Evolutionary conservation across 2,797 vertebrate genomes (phyloP), one percentile per base, ranked within the genome.

Genomic region (Pangasius larnaudii): DNA sequence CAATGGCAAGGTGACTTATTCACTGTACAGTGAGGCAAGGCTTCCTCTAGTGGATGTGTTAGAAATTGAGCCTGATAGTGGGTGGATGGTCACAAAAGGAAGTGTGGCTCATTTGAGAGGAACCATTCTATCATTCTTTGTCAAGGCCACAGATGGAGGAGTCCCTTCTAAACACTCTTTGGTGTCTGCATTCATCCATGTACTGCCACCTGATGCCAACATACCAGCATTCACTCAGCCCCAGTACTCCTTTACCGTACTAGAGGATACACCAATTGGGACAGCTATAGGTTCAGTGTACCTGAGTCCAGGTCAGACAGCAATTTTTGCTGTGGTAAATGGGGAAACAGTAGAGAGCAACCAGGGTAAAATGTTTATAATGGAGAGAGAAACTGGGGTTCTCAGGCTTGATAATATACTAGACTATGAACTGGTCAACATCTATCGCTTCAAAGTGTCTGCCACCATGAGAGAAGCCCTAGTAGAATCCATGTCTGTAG

Each of bases 191-290:
- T 97, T 97, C 90, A 97, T 99, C 89, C 97, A 99, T 79, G 97
- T 99, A 7, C 97, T 99, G 84, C 97, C 97, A 39, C 95, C 96
- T 3, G 98, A 98, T 69, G 96, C 97, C 0, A 94, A 95, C 5
- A 95, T 99, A 56, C 98, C 98, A 0, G 97, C 97, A 61, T 99
- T 99, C 95, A 98, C 97, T 91, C 98, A 99, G 91, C 98, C 98
- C 27, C 96, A 99, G 87, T 99, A 99, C 91, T 98, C 97, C 0
- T 99, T 98, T 93, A 98, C 98, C 69, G 96, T 98, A 80, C 95
- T 97, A 0, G 98, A 99, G 92, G 97, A 99, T 92, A 97, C 97
- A 33, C 95, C 96, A 0, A 95, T 96, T 14, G 98, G 98, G 2
- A 96, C 97, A 14, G 97, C 96, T 84, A 94, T 99, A 92, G 98